phyloP scores from a whole-genome alignment of 2,797 vertebrate species.

The Fringilla coelebs region DNA sequence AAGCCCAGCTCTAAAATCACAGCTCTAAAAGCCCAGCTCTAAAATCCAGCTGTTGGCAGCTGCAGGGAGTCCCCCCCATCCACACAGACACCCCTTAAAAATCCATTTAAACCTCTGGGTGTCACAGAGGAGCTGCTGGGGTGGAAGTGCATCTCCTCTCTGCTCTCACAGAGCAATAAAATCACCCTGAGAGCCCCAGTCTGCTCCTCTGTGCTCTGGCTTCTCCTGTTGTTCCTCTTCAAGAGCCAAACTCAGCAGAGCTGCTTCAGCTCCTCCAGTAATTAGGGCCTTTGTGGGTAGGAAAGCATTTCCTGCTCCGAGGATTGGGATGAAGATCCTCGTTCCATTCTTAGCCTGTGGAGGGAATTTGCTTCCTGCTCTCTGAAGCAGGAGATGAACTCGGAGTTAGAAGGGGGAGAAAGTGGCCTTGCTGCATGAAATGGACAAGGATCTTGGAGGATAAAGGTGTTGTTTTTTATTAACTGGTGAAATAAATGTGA shows the following conservation, averaged over 20 bases:
- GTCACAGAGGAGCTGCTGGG: neutral
- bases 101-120: neutral
- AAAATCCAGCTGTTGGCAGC: neutral
- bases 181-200: neutral
- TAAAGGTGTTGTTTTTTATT: neutral
- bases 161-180: neutral
- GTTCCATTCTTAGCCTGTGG: neutral
- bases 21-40: neutral
- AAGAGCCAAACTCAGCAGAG: neutral
- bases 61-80: neutral
- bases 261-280: neutral
- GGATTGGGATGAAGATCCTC: neutral
- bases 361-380: constrained; percentile 8
- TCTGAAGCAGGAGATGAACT: neutral
- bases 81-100: neutral
- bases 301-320: constrained; percentile 54
- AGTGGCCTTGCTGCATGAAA: neutral
- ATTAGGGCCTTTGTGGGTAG: constrained; percentile 46
- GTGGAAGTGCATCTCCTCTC: neutral
- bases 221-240: neutral
- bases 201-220: neutral
- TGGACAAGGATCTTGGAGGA: neutral
- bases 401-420: neutral
- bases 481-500: neutral
- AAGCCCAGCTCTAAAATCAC: too few relatives aligned